Base-by-base conservation (phyloP, 2,888 invertebrate species). In the Yponomeuta sedellus region DNA sequence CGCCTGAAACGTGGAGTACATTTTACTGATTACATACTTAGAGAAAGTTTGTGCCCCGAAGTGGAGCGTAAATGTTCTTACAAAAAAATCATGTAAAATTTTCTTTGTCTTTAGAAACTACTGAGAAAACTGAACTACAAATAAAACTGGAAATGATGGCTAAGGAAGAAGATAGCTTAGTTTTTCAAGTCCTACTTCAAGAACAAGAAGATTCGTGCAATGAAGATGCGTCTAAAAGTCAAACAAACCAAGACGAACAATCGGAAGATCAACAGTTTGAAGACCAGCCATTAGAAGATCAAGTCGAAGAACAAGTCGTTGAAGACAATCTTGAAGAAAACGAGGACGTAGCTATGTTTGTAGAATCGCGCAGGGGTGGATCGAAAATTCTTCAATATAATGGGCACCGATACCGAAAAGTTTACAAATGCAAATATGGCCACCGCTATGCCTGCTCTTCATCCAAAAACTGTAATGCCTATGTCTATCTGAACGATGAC, bases 401-500 rank as follows among this genome's bases (percentile, higher is more conserved):
- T 25, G 83, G 83, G 1, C 75, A 81, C 64, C 78, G 81, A 70
- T 90, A 86, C 66, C 77, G 81, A 64, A 86, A 80, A 69, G 75
- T 75, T 1, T 83, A 86, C 66, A 79, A 70, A 64, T 74, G 80
- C 1, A 85, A 77, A 68, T 69, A 74, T 25, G 88, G 88, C 16
- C 0, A 74, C 74, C 44, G 0, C 76, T 83, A 10, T 90, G 89
- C 71, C 10, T 90, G 90, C 67, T 81, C 83, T 0, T 68, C 73
- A 1, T 75, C 77, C 56, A 86, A 82, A 68, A 69, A 75, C 10
- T 90, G 90, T 69, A 61, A 72, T 0, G 86, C 85, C 0, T 84
- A 76, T 67, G 69, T 90, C 10, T 82, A 77, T 67, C 69, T 88
- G 39, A 86, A 80, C 67, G 77, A 82, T 56, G 68, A 77, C 3